Evolutionary conservation across 2,797 vertebrate species (phyloP), one percentile per base, ranked within the genome.

Genomic region (Enteromius afrohamiltoni): DNA sequence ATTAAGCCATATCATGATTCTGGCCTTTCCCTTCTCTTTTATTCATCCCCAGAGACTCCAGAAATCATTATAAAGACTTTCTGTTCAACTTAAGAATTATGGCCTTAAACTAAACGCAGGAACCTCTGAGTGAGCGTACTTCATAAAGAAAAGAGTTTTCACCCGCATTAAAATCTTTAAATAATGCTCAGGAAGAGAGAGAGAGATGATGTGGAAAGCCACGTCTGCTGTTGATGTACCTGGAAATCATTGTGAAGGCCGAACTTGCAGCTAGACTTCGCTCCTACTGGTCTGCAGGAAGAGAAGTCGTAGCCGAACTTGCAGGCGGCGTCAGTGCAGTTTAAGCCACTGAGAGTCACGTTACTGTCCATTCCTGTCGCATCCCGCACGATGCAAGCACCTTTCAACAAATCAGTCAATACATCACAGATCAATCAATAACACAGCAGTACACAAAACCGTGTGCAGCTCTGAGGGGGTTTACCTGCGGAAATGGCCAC

Each of bases 401-500:
- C 98, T 99, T 88, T 83, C 34, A 88, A 8, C 80, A 78, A 26
- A 71, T 16, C 40, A 58, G 31, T 14, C 40, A 34, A 14, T 9
- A 26, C 0, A 69, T 37, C 13, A 3, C 23, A 31, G n/a, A 17
- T 58, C n/a, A 58, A 58, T 23, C 55, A 9, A 7, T n/a, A 10
- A 55, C 31, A 60, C 4, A 29, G 31, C 1, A 60, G 19, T 9
- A 47, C 6, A 10, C 21, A 34, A 23, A 37, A 51, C 9, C 1
- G 19, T 14, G 17, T 26, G 16, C 6, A 29, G n/a, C 19, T n/a
- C 0, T 5, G 70, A 77, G 11, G 2, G 37, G 70, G 85, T 89
- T 92, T 92, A 99, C 98, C 98, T 94, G 98, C 95, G 86, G 97
- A 97, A 60, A 98, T 88, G 80, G 97, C 98, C 86, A 99, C 96